phyloP scores from a whole-genome alignment of 2,888 invertebrate species.

The Ceriagrion tenellum region DNA sequence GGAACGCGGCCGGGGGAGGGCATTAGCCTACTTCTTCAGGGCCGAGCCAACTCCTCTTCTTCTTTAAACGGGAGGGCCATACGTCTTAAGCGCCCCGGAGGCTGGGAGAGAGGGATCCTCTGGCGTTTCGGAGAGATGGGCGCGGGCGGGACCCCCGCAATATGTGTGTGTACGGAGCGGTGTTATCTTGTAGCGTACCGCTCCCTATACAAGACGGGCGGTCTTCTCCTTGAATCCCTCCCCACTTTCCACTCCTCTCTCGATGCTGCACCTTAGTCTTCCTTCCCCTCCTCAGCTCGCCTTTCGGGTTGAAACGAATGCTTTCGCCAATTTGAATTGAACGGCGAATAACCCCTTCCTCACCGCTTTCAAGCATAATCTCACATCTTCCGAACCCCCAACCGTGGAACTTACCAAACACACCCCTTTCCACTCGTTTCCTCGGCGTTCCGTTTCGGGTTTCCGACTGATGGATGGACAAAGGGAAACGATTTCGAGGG shows the following conservation, averaged over 20 bases:
- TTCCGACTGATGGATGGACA: constrained; percentile 1
- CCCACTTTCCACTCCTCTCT: background rate
- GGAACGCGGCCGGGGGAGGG: background rate
- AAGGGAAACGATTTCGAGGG: background rate
- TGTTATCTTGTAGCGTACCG: constrained; percentile 12
- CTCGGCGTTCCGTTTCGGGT: background rate
- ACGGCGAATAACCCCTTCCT: background rate
- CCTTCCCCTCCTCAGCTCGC: background rate
- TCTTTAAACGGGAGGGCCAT: background rate
- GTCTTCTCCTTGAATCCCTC: background rate
- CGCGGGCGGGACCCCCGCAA: background rate
- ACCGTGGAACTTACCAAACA: background rate
- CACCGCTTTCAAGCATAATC: background rate
- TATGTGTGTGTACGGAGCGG: background rate
- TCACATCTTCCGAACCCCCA: background rate
- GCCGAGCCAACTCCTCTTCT: background rate
- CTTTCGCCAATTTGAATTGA: background rate
- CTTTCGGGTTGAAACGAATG: background rate
- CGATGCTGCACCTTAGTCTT: background rate
- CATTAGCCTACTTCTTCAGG: constrained; percentile 41
- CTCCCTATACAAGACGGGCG: background rate
- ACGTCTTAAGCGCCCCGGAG: background rate
- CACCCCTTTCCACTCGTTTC: background rate
- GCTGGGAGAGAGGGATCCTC: background rate
- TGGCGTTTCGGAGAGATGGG: too few relatives aligned